Base-by-base conservation (phyloP, 2,888 invertebrate species). In the Glaucopsyche alexis region DNA sequence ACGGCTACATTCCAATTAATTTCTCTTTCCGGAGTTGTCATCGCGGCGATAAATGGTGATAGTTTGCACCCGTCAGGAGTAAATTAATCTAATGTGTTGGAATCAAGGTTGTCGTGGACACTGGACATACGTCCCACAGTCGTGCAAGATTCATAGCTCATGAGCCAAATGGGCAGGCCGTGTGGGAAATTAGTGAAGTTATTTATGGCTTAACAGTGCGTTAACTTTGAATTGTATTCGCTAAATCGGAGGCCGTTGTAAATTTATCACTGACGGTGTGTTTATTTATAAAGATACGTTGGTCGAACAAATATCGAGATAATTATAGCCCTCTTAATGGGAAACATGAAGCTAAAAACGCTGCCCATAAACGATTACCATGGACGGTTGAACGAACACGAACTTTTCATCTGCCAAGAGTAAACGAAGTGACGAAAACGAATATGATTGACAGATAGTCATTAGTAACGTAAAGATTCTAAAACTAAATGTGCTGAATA, bases 21-120 rank as follows among this genome's bases (percentile, higher is more conserved):
- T 72, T 49, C 64, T 65, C 60, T 40, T 65, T 65, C 65, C 64
- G 72, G 47, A 49, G 64, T 64, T 72, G 72, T 72, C 72, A 72
- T 65, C 71, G 60, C 47, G 40, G 38, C 49, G 50, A 72, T 65
- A 47, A 65, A 72, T 65, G 72, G 50, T 45, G 49, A 72, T 72
- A 72, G 72, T 72, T 72, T 49, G 72, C 65, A 49, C 65, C 72
- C 72, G 65, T 65, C 65, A 67, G 11, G 47, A 72, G 72, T 49
- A 29, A 72, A 72, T 72, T 72, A 72, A 72, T 72, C 49, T 19
- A 66, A 72, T 72, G 65, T 72, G 65, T 72, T 50, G 64, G 65
- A 64, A 64, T 64, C 71, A 71, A 55, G 49, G 72, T 72, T 67
- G 72, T 72, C 72, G 40, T 16, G 65, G 49, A 38, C 72, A 65